These are phyloP conservation scores for Aleiodes testaceus DNA, from an alignment of 2,888 invertebrate genomes.

Conservation along the genomic window DNA sequence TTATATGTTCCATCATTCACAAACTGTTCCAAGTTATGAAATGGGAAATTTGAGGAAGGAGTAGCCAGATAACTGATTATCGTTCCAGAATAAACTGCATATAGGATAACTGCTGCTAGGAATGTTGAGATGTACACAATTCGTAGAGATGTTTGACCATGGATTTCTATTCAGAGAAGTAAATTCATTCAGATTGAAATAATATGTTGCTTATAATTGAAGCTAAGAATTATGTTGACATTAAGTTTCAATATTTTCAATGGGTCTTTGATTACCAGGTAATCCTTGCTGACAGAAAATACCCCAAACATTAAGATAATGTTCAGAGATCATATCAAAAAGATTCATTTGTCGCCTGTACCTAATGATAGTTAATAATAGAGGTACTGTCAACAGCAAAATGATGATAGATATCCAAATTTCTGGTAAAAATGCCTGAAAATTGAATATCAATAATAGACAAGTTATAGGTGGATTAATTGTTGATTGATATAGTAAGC, in stretches of 20 bases:
- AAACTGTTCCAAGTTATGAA: conserved; percentile 57
- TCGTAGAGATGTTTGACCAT: conserved; percentile 54
- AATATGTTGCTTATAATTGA: too few relatives aligned
- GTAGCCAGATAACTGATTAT: conserved; percentile 52
- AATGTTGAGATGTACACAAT: conserved; percentile 57
- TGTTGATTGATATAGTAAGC: too few relatives aligned
- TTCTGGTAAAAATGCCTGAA: conserved; percentile 37
- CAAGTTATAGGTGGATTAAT: too few relatives aligned
- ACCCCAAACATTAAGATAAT: conserved; percentile 56
- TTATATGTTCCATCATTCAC: too few relatives aligned
- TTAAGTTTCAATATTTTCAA: too few relatives aligned
- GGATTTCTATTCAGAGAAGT: conserved; percentile 59
- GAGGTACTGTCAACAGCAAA: conserved; percentile 38
- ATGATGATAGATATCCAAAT: conserved; percentile 51
- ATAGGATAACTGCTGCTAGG: conserved; percentile 45
- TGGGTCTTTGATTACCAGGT: conserved; percentile 46
- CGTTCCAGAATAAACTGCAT: conserved; percentile 49
- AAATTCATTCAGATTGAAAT: too few relatives aligned
- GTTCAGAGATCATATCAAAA: conserved; percentile 44
- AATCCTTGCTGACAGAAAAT: too few relatives aligned
- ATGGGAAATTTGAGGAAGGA: conserved; percentile 55
- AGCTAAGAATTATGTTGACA: too few relatives aligned
- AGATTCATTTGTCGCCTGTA: neutral
- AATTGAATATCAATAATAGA: too few relatives aligned
- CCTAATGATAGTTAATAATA: conserved; percentile 49